phyloP scores from a whole-genome alignment of 2,113 vertebrate species.

The Sapajus apella region DNA sequence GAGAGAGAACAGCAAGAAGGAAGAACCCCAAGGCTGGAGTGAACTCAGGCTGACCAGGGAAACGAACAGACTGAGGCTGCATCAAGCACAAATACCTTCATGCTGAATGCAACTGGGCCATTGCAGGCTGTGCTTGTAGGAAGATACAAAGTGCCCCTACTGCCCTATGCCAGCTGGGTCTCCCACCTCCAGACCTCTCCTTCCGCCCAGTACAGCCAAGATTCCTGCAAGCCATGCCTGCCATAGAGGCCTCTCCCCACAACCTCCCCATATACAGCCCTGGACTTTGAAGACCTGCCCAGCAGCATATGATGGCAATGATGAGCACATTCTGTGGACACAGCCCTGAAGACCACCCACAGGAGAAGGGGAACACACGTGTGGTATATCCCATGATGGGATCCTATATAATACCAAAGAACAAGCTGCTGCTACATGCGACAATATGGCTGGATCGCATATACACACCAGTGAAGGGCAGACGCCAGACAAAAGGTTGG shows the following conservation, averaged over 20 bases:
- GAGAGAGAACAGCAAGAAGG: background rate
- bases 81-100: background rate
- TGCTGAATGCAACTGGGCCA: background rate
- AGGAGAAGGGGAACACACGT: fast-evolving
- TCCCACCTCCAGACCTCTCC: background rate
- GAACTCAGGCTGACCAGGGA: background rate
- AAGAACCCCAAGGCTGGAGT: background rate
- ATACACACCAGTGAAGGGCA: background rate
- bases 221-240: background rate
- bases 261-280: background rate
- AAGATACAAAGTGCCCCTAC: background rate
- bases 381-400: background rate
- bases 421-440: no score
- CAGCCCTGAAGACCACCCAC: background rate
- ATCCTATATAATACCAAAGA: background rate
- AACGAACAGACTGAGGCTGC: background rate
- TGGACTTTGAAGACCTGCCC: background rate
- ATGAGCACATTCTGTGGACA: background rate
- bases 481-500: background rate
- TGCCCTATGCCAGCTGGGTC: background rate
- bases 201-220: background rate
- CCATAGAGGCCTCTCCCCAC: background rate
- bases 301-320: background rate
- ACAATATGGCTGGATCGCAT: no score
- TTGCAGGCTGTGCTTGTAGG: background rate